Conservation (phyloP, 2,797 vertebrate genomes). For the Pseudochirops corinnae region DNA sequence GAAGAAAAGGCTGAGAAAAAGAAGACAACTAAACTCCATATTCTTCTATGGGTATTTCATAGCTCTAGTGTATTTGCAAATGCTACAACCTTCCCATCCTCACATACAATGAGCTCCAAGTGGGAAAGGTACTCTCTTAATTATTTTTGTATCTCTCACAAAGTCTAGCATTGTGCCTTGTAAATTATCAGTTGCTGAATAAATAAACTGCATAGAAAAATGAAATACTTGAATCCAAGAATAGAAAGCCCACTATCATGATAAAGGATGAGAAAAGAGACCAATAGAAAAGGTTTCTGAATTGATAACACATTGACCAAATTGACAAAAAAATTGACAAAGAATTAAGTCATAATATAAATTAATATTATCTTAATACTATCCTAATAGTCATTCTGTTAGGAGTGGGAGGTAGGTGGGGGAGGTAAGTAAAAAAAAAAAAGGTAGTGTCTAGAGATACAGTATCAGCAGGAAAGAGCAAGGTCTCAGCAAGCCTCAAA, state of each 20-base stretch:
- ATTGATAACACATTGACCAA: not conserved
- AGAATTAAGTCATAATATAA: not conserved
- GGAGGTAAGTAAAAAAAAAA: not conserved
- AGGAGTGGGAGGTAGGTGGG: too few species aligned
- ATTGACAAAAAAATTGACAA: not conserved
- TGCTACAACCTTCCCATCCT: not conserved
- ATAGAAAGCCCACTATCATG: not conserved
- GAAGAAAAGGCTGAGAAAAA: not conserved
- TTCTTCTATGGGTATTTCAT: not conserved
- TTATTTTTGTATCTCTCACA: not conserved
- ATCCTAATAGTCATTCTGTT: not conserved
- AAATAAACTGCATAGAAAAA: not conserved
- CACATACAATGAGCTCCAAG: not conserved
- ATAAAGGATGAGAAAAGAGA: constrained; percentile 20
- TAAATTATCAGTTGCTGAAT: not conserved
- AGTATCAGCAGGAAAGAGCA: not conserved
- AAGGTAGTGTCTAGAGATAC: not conserved
- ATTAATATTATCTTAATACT: not conserved
- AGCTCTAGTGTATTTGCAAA: not conserved
- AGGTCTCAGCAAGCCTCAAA: not conserved
- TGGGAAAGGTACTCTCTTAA: not conserved
- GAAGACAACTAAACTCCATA: not conserved
- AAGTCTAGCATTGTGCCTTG: not conserved
- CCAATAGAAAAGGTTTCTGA: constrained; percentile 1
- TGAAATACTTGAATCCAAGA: constrained; percentile 24